phyloP scores from a whole-genome alignment of 1,140 invertebrate genomes.

The Nasonia longicornis region DNA sequence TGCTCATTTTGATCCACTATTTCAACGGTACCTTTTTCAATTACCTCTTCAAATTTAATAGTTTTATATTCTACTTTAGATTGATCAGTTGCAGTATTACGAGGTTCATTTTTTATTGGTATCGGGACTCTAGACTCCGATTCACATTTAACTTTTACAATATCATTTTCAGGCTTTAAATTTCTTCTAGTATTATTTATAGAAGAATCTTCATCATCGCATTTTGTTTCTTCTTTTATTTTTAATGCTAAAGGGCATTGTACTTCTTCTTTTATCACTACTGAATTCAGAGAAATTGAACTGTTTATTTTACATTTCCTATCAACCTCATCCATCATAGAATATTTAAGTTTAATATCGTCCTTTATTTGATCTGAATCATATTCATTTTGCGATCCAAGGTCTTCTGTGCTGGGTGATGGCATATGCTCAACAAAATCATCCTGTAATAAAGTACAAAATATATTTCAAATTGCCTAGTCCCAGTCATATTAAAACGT shows the following conservation, averaged over 20 bases:
- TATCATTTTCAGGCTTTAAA: slow-evolving; percentile 42
- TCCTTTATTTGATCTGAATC: slow-evolving; percentile 55
- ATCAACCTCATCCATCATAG: slow-evolving; percentile 35
- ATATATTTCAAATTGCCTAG: slow-evolving; percentile 6
- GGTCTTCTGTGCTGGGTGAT: slow-evolving; percentile 54
- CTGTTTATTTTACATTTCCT: slow-evolving; percentile 40
- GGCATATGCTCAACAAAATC: slow-evolving; percentile 57
- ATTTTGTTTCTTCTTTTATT: slow-evolving; percentile 36
- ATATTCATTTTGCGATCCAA: slow-evolving; percentile 48
- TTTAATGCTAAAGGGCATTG: not conserved
- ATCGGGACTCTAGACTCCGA: not conserved
- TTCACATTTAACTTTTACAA: slow-evolving; percentile 32
- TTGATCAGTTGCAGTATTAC: not conserved
- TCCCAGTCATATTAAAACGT: not conserved
- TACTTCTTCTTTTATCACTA: slow-evolving; percentile 17
- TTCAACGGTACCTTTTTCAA: slow-evolving; percentile 58
- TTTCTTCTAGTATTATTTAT: slow-evolving; percentile 22
- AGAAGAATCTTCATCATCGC: slow-evolving; percentile 33
- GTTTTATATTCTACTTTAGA: slow-evolving; percentile 25
- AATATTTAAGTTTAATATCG: slow-evolving; percentile 50
- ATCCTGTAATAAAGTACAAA: slow-evolving; percentile 53
- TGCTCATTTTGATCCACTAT: slow-evolving; percentile 61
- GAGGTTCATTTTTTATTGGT: slow-evolving; percentile 44
- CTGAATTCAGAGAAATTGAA: not conserved
- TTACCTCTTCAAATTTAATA: slow-evolving; percentile 41